A percentile compares a stretch with the other conserved stretches of the same genome.
These are phyloP conservation scores for Rhopilema esculentum DNA, from an alignment of 30 jellyfish, hydroid and myxozoan species.

Conservation along the genomic window DNA sequence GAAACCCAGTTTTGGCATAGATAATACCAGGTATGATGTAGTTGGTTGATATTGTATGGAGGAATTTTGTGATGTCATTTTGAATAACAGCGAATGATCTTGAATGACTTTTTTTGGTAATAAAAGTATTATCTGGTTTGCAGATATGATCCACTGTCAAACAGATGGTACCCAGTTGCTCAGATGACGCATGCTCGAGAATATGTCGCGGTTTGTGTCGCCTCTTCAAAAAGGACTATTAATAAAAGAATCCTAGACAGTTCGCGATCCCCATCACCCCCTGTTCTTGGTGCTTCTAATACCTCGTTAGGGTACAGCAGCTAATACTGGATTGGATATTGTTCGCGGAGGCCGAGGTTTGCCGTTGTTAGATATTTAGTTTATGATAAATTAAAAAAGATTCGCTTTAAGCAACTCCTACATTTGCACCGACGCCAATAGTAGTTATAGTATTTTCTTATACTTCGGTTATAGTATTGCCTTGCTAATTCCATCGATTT, in stretches of 20 bases:
- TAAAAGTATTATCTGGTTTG: no score
- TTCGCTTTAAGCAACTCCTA: background rate
- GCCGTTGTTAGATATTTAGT: background rate
- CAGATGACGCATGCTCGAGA: conserved; percentile 94
- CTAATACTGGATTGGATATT: background rate
- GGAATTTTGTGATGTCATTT: no score
- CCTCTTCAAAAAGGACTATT: conserved; percentile 68
- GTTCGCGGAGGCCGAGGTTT: background rate
- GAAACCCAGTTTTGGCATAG: no score
- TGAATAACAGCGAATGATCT: no score
- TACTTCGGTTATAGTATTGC: background rate
- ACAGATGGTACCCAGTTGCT: conserved; percentile 88
- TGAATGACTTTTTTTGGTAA: no score
- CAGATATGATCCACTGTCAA: conserved; percentile 94
- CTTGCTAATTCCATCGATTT: background rate
- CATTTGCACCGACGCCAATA: background rate
- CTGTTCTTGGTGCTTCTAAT: conserved; percentile 45
- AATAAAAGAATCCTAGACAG: conserved; percentile 67
- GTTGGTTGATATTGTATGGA: no score
- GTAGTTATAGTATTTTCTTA: background rate
- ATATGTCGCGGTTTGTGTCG: conserved; percentile 94
- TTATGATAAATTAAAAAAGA: background rate
- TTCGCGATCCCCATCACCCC: conserved; percentile 79
- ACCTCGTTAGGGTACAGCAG: conserved; percentile 54
- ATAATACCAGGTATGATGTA: no score